Conservation (phyloP, 2,113 vertebrate species). For the Gopherus flavomarginatus region DNA sequence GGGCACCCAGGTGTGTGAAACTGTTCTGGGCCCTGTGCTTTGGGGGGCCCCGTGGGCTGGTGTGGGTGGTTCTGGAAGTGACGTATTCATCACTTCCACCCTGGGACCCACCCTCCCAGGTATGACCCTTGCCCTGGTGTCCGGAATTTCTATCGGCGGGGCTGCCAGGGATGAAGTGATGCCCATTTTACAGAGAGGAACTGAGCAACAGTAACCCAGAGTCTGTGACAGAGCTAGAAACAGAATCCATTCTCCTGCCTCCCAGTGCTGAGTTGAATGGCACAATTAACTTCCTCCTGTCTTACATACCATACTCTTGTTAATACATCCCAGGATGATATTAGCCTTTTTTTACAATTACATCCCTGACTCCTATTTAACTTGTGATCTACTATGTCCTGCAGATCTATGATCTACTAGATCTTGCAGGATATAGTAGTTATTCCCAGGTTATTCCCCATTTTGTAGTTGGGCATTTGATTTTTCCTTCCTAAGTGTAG, state of each 20-base stretch:
- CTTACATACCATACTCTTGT: background rate
- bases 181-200: background rate
- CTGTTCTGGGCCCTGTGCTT: too few species aligned
- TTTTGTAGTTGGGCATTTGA: background rate
- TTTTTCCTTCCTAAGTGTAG: background rate
- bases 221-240: background rate
- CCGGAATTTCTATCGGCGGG: too few species aligned
- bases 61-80: too few species aligned
- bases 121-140: too few species aligned
- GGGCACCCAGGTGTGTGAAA: too few species aligned
- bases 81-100: too few species aligned
- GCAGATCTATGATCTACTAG: too few species aligned
- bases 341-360: background rate
- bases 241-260: background rate
- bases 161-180: background rate
- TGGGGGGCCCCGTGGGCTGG: too few species aligned
- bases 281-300: background rate
- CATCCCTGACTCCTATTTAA: background rate
- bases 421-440: too few species aligned
- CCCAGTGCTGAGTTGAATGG: background rate
- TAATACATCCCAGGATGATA: background rate
- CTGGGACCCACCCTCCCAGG: accelerated
- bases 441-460: background rate
- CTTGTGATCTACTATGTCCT: background rate
- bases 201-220: background rate